These are phyloP conservation scores for Sebastes matsubarae DNA, from an alignment of 2,797 vertebrate species.

Conservation along the genomic window DNA sequence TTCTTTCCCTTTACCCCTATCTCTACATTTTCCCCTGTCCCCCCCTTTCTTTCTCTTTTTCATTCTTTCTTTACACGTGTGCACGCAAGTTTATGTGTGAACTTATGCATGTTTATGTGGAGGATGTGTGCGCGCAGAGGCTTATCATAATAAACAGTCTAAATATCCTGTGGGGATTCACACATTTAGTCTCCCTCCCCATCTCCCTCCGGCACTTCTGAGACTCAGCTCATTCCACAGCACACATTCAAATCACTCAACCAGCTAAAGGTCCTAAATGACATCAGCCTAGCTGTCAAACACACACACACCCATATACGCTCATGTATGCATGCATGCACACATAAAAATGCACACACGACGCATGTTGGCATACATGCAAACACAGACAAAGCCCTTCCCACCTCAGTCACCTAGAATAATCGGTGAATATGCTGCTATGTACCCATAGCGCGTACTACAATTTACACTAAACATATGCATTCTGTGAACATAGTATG, in stretches of 20 bases:
- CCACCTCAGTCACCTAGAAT: constrained; percentile 20
- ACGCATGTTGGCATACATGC: neutral
- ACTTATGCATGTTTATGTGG: constrained; percentile 5
- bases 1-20: neutral
- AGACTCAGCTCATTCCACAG: constrained; percentile 60
- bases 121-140: neutral
- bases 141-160: constrained; percentile 69
- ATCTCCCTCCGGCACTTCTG: constrained; percentile 49
- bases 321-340: constrained; percentile 18
- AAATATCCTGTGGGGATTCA: constrained; percentile 64
- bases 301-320: neutral
- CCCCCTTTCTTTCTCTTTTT: neutral
- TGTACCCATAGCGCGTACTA: neutral
- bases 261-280: constrained; percentile 66
- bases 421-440: neutral
- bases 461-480: constrained; percentile 16
- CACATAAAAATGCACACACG: neutral
- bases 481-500: constrained; percentile 4
- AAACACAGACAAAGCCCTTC: neutral
- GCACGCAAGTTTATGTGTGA: constrained; percentile 18
- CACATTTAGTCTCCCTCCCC: constrained; percentile 39
- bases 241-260: constrained; percentile 68
- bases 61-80: constrained; percentile 8
- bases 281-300: constrained; percentile 58
- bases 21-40: neutral